Evolutionary conservation across 2,888 invertebrate genomes (phyloP), one percentile per base, ranked within the genome.

Genomic region (Philaethria dido): DNA sequence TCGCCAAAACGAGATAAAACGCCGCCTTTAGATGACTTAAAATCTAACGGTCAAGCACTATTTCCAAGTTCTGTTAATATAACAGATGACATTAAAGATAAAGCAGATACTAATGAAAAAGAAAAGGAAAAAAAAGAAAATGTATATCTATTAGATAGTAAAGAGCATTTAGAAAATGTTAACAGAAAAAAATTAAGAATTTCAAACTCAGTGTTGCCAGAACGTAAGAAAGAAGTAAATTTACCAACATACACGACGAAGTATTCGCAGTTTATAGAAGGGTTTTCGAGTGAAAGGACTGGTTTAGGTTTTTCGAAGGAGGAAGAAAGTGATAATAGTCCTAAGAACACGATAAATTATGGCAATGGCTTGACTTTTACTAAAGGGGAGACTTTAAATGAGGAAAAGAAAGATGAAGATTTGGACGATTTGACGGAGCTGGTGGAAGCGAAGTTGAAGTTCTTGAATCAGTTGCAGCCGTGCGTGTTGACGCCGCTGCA

Each of bases 361-460:
- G 92, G 92, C 0, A 91, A 89, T 5, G 90, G 89, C 0, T 78
- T 93, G 67, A 81, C 84, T 71, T 94, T 94, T 70, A 90, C 93
- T 0, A 94, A 93, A 76, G 93, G 93, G 1, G 93, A 94, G 76
- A 87, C 86, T 0, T 75, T 93, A 66, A 90, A 92, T 70, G 89
- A 89, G 52, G 87, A 86, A 2, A 86, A 84, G 47, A 85, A 82
- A 62, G 87, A 88, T 29, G 87, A 88, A 20, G 85, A 83, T 5
- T 72, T 89, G 63, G 88, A 91, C 1, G 86, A 88, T 39, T 57
- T 86, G 72, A 84, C 85, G 0, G 88, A 89, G 0, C 73, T 93
- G 25, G 79, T 94, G 45, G 89, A 89, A 70, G 92, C 93, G 8
- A 94, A 94, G 77, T 77, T 94, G 74, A 93, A 90, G 77, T 94